Conservation (phyloP, 2,113 vertebrate species). For the Crypturellus undulatus region DNA sequence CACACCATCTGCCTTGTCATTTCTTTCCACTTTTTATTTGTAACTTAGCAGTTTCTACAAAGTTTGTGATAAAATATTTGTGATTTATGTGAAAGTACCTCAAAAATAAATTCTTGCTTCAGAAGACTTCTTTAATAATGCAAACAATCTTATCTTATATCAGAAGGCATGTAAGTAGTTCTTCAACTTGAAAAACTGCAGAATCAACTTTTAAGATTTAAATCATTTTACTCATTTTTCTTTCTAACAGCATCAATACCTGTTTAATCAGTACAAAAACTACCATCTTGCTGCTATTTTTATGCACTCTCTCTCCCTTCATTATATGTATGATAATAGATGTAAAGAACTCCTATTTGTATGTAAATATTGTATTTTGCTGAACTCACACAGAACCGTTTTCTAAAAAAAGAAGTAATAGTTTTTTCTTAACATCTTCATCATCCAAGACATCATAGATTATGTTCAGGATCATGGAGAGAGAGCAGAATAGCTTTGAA, state of each 20-base stretch:
- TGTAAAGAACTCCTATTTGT: neutral
- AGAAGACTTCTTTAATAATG: neutral
- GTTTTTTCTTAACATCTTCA: neutral
- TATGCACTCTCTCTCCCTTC: neutral
- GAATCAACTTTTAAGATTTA: neutral
- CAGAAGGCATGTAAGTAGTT: neutral
- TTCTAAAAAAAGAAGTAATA: neutral
- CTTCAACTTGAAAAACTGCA: neutral
- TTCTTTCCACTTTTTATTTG: neutral
- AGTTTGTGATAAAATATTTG: neutral
- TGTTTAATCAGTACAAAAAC: neutral
- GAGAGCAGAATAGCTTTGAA: neutral
- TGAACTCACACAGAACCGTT: neutral
- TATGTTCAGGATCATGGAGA: neutral
- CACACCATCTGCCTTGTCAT: slow-evolving; percentile 5
- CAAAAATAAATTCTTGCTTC: neutral
- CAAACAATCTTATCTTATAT: neutral
- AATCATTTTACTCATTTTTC: neutral
- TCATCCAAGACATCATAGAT: neutral
- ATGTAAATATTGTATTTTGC: neutral
- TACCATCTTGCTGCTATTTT: neutral
- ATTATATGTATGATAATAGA: neutral
- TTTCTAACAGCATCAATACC: neutral
- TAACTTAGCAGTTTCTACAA: neutral
- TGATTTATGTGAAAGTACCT: neutral